Evolutionary conservation across 2,797 vertebrate genomes (phyloP).

Genomic region (Enteromius trimaculatus): DNA sequence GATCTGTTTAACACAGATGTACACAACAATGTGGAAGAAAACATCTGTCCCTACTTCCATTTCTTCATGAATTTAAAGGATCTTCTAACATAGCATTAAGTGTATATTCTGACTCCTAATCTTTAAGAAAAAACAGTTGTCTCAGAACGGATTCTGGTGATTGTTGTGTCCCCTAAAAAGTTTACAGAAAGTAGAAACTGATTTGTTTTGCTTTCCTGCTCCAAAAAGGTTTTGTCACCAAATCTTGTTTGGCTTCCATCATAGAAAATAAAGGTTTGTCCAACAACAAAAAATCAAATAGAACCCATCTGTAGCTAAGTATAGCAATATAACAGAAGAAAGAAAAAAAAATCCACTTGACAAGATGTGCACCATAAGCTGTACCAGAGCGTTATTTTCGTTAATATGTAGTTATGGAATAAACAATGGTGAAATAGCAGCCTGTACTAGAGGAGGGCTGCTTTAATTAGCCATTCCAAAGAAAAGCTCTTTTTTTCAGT

Average conservation of each 20-base stretch:
- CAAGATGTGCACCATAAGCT: slow-evolving; percentile 27
- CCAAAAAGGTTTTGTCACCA: slow-evolving; percentile 13
- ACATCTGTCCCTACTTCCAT: not conserved
- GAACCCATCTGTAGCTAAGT: slow-evolving; percentile 35
- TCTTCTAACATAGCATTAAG: slow-evolving; percentile 4
- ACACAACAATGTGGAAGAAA: not conserved
- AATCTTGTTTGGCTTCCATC: slow-evolving; percentile 24
- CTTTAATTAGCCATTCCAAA: slow-evolving; percentile 79
- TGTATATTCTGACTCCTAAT: not conserved
- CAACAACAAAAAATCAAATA: slow-evolving; percentile 27
- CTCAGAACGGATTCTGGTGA: not conserved
- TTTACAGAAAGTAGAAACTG: not conserved
- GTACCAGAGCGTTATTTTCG: slow-evolving; percentile 6
- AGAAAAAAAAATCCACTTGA: slow-evolving; percentile 15
- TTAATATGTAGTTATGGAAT: slow-evolving; percentile 44
- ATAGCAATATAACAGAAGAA: not conserved
- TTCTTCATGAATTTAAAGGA: not conserved
- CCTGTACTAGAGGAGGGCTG: slow-evolving; percentile 48
- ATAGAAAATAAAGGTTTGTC: slow-evolving; percentile 40
- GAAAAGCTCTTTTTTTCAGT: slow-evolving; percentile 73
- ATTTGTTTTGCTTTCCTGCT: slow-evolving; percentile 33
- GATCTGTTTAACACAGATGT: not conserved
- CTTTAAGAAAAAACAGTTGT: not conserved
- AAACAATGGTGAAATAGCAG: slow-evolving; percentile 50
- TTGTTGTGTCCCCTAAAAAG: slow-evolving; percentile 6